phyloP scores from a whole-genome alignment of 2,113 vertebrate species.

The Pterophyllum scalare region DNA sequence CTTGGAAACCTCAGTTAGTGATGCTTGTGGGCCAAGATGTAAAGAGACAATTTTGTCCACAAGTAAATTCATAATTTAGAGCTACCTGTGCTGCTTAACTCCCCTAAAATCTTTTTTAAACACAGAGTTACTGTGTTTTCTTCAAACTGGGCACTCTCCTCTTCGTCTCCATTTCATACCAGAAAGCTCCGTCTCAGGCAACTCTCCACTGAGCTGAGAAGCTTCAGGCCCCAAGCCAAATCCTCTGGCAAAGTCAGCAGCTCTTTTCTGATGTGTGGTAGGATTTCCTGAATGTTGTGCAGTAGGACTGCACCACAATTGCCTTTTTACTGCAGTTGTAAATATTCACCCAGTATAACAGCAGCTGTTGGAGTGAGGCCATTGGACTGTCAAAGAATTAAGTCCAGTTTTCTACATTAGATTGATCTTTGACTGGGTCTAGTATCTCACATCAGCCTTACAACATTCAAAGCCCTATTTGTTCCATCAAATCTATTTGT shows the following conservation, averaged over 20 bases:
- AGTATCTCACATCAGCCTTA: neutral
- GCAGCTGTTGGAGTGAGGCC: neutral
- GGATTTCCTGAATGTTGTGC: constrained; percentile 50
- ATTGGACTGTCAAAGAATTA: neutral
- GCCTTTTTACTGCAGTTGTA: constrained; percentile 16
- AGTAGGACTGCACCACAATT: constrained; percentile 35
- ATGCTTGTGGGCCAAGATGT: neutral
- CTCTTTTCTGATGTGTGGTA: constrained; percentile 56
- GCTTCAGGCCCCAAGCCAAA: constrained; percentile 64
- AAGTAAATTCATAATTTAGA: constrained; percentile 21
- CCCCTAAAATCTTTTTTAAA: neutral
- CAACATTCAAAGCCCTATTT: neutral
- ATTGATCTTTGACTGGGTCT: neutral
- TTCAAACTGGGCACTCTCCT: constrained; percentile 15
- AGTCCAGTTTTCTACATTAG: neutral
- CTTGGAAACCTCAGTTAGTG: neutral
- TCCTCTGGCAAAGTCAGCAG: constrained; percentile 68
- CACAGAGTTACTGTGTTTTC: constrained; percentile 26
- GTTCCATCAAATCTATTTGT: neutral
- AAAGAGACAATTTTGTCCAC: neutral
- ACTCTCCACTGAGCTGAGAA: constrained; percentile 51
- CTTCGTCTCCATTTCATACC: constrained; percentile 41
- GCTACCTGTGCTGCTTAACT: neutral
- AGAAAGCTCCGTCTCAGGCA: constrained; percentile 37
- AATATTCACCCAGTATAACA: neutral